Evolutionary conservation across 2,797 vertebrate genomes (phyloP), one percentile per base, ranked within the genome.

Genomic region (Tarsius wallacei): DNA sequence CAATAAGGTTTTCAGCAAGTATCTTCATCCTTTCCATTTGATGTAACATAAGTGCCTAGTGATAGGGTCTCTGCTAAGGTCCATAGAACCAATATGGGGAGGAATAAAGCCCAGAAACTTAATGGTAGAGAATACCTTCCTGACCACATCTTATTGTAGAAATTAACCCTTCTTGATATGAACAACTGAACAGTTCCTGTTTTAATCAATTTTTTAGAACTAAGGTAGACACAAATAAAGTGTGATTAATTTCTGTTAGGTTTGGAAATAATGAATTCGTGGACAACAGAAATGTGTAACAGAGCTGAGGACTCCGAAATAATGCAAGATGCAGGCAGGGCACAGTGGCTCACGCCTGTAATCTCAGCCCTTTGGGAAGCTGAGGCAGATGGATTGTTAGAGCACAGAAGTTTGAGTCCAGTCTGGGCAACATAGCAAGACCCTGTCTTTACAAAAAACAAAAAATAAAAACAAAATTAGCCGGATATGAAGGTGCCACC

Each of bases 261-360:
- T 68, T 92, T 88, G 26, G 64, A 93, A 91, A 89, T 91, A 89
- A 90, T 90, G 68, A 97, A 94, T 87, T 74, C 96, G 63, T 1
- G 76, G 57, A 80, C 59, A 91, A 49, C 0, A 0, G 61, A 70
- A 61, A 64, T 94, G 71, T 61, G 3, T 68, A 68, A 11, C 96
- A n/a, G 59, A 94, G 55, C 5, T 33, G 36, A 93, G 31, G 55
- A 26, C 61, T 80, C 36, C 93, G 61, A 93, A 97, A 84, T 97
- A 96, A 90, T 63, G 51, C n/a, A 73, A 87, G 59, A 96, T 61
- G 42, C 42, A 42, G 42, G 42, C 42, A 42, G 42, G 42, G 42
- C 42, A 42, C 42, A 42, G 42, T 42, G 42, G 42, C 42, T 42
- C 42, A 42, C 4, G 42, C 42, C 42, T 42, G 42, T 42, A 42